Base-by-base conservation (phyloP, 2,888 invertebrate species). In the Drosophila nigricruria region DNA sequence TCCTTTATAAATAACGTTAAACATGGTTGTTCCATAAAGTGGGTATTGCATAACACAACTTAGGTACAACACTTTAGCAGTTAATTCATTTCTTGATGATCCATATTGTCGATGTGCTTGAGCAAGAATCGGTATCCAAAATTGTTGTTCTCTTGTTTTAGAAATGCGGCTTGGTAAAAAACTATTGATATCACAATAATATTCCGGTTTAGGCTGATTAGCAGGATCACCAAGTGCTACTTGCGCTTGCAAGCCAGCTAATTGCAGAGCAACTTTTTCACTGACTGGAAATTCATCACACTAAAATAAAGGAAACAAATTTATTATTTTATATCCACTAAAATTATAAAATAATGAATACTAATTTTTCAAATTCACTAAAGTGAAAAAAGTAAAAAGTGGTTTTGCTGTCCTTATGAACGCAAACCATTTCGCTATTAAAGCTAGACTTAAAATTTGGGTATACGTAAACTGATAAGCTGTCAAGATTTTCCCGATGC, bases 11-110 rank as follows among this genome's bases (percentile, higher is more conserved):
- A 97, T 96, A 70, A 98, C 98, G 14, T 96, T 96, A 93, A 96
- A 97, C 90, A 96, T 94, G 0, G 97, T 97, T 67, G 97, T 97
- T 8, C 97, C 97, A 80, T 97, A 97, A 1, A 98, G 94, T 0
- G 98, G 98, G 92, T 98, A 98, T 93, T 98, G 98, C 97, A 98
- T 98, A 6, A 98, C 98, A 90, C 98, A 98, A 0, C 98, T 97
- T 72, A 98, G 93, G 92, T 98, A 98, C 77, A 98, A 94, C 25
- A 98, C 98, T 93, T 98, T 98, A 20, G 98, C 97, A 0, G 98
- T 97, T 47, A 98, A 93, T 91, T 98, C 98, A 1, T 97, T 96
- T 63, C 98, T 96, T 0, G 97, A 97, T n/a, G 97, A 96, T 59
- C 98, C 98, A 91, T 98, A 98, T 90, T 97, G 97, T 12, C 96